phyloP scores from a whole-genome alignment of 2,113 vertebrate genomes.

The Tiliqua scincoides region DNA sequence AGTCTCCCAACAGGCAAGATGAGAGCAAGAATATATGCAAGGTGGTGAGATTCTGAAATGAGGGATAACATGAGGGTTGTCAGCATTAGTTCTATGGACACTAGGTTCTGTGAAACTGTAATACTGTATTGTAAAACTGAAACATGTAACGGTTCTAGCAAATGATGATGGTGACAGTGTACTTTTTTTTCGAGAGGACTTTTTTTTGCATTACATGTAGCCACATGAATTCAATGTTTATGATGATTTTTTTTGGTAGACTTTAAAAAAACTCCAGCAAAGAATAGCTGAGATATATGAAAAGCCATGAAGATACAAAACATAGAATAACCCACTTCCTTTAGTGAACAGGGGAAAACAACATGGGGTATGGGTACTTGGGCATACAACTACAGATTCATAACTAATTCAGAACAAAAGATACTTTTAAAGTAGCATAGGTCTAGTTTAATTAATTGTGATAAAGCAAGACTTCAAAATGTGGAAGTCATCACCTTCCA shows the following conservation, averaged over 20 bases:
- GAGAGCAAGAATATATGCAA: neutral
- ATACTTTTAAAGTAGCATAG: neutral
- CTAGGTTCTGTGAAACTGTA: neutral
- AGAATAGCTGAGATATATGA: neutral
- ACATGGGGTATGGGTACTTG: neutral
- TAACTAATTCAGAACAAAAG: neutral
- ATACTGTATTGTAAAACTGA: neutral
- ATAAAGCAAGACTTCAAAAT: neutral
- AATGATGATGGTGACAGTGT: neutral
- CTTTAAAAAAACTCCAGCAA: neutral
- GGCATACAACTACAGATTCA: neutral
- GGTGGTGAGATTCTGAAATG: neutral
- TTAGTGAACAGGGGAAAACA: neutral
- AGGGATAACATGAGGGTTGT: neutral
- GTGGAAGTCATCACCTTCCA: neutral
- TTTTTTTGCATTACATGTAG: neutral
- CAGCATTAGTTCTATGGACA: neutral
- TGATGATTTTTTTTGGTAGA: neutral
- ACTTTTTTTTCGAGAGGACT: neutral
- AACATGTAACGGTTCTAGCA: neutral
- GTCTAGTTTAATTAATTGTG: neutral
- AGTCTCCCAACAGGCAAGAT: neutral
- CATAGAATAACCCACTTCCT: neutral
- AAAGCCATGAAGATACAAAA: neutral
- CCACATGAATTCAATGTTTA: neutral